Evolutionary conservation across 2,888 invertebrate species (phyloP).

Genomic region (Liposcelis brunnea): DNA sequence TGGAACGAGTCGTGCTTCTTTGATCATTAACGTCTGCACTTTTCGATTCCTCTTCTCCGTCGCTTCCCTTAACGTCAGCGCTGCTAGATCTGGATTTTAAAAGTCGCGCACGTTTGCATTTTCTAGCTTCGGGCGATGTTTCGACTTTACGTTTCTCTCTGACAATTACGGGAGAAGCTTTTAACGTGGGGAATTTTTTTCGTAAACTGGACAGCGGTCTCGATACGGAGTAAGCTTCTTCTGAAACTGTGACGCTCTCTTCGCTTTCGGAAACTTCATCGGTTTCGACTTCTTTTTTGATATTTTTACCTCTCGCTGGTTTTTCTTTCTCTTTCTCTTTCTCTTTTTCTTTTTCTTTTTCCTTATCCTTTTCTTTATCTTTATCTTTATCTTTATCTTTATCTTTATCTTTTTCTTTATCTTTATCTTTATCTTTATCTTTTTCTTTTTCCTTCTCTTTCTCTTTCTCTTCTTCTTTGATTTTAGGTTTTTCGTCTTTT

Average conservation of each 20-base stretch:
- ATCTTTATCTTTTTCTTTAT: constrained; percentile 14
- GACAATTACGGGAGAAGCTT: not conserved
- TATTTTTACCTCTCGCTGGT: constrained; percentile 17
- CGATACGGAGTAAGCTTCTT: too few relatives aligned
- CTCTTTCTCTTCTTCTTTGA: constrained; percentile 12
- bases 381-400: constrained; percentile 12
- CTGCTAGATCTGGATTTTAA: too few relatives aligned
- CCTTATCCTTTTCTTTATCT: constrained; percentile 12
- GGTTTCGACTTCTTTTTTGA: constrained; percentile 11
- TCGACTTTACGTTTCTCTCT: not conserved
- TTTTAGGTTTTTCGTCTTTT: constrained; percentile 18
- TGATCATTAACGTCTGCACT: constrained; percentile 9
- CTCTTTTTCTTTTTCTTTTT: constrained; percentile 12
- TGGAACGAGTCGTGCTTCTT: constrained; percentile 3
- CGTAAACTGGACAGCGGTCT: constrained; percentile 3
- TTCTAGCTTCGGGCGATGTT: not conserved
- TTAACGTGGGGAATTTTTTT: constrained; percentile 4
- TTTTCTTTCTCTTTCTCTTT: constrained; percentile 18
- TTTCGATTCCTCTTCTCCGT: constrained; percentile 15
- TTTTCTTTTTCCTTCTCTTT: constrained; percentile 16
- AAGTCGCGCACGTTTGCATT: too few relatives aligned
- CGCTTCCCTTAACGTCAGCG: constrained; percentile 10
- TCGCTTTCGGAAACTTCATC: constrained; percentile 23
- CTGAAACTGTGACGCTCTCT: constrained; percentile 20
- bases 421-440: constrained; percentile 19